Evolutionary conservation across 1,140 invertebrate genomes (phyloP).

Genomic region (Lerema accius): DNA sequence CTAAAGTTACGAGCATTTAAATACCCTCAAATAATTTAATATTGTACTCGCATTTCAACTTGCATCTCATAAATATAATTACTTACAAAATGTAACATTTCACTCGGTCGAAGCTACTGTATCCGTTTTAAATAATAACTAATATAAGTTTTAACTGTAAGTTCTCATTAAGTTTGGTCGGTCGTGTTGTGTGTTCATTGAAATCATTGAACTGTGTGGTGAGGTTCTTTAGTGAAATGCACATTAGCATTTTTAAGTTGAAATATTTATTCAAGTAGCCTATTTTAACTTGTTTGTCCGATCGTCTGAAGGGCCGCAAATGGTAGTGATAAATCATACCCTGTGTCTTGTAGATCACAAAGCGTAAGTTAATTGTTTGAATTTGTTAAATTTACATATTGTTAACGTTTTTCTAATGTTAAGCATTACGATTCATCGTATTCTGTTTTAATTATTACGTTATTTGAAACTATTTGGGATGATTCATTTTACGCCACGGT

Average conservation of each 20-base stretch:
- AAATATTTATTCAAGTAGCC: conserved; percentile 74
- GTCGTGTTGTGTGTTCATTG: conserved; percentile 24
- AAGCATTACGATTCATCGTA: neutral
- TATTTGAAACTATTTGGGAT: conserved; percentile 1
- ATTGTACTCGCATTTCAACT: conserved; percentile 26
- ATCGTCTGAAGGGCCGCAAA: conserved; percentile 57
- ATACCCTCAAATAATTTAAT: conserved; percentile 35
- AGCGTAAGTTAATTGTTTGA: conserved; percentile 18
- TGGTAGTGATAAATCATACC: conserved; percentile 53
- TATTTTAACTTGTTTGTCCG: conserved; percentile 67
- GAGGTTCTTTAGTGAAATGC: conserved; percentile 8
- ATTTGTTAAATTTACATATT: conserved; percentile 30
- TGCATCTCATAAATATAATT: conserved; percentile 58
- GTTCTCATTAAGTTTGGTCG: conserved; percentile 1
- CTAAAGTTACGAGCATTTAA: conserved; percentile 35
- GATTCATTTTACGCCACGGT: neutral
- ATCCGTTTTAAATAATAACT: conserved; percentile 41
- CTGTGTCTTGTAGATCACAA: conserved; percentile 35
- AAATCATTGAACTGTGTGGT: conserved; percentile 3
- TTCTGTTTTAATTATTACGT: conserved; percentile 14
- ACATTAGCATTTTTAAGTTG: conserved; percentile 69
- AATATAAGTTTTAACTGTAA: conserved; percentile 30
- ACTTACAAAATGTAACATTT: conserved; percentile 47
- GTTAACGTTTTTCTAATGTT: conserved; percentile 18
- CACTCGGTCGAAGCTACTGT: conserved; percentile 52